Conservation (phyloP, 2,797 vertebrate species). For the Chrosomus eos region DNA sequence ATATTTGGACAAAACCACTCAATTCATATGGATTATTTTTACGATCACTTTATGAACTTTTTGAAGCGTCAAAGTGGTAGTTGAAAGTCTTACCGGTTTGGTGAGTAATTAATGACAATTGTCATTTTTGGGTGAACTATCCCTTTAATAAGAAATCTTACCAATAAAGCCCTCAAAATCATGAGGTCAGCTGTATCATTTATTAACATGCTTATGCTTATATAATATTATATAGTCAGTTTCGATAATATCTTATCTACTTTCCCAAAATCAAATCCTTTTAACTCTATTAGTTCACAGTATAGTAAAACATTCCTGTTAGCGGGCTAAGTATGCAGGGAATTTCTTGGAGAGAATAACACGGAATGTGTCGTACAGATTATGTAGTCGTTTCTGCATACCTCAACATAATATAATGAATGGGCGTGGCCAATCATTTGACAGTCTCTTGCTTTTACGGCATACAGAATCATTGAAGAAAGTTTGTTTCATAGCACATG, state of each 20-base stretch:
- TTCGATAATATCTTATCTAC: neutral
- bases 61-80: too few relatives aligned
- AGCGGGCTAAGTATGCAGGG: neutral
- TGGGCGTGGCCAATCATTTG: neutral
- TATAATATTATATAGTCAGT: neutral
- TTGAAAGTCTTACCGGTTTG: too few relatives aligned
- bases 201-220: neutral
- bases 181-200: neutral
- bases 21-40: too few relatives aligned
- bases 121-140: too few relatives aligned
- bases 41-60: too few relatives aligned
- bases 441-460: slow-evolving; percentile 3
- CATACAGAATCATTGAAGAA: neutral
- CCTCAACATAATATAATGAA: neutral
- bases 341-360: neutral
- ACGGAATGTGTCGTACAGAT: neutral
- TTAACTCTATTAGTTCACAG: neutral
- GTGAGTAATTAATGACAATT: too few relatives aligned
- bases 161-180: neutral
- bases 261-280: neutral
- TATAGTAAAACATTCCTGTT: neutral
- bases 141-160: neutral
- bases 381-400: neutral
- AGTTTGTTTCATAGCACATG: neutral
- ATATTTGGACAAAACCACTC: too few relatives aligned